These are phyloP conservation scores for Melanocharis versteri DNA, from an alignment of 2,113 vertebrate species.

Conservation along the genomic window DNA sequence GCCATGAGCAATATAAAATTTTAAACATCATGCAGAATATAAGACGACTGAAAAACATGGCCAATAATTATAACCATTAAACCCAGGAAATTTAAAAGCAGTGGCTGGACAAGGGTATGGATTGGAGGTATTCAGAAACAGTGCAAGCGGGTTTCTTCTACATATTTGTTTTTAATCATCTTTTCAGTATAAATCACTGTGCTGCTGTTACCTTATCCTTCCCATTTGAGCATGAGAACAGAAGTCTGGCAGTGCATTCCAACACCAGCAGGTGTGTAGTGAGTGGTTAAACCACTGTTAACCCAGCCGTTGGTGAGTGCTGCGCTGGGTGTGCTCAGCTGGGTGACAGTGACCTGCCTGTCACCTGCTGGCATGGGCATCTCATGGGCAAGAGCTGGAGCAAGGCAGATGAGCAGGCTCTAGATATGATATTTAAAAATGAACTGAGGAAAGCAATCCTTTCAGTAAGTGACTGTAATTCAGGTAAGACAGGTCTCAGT, in stretches of 20 bases:
- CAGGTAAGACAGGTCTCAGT: background rate
- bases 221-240: background rate
- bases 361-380: background rate
- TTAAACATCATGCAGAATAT: background rate
- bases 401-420: background rate
- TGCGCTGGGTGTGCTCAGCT: background rate
- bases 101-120: background rate
- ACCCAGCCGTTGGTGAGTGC: background rate
- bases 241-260: background rate
- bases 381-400: background rate
- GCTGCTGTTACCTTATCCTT: background rate
- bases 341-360: background rate
- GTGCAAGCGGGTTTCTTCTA: background rate
- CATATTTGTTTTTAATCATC: background rate
- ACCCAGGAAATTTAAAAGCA: background rate
- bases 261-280: background rate
- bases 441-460: background rate
- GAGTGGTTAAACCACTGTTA: background rate
- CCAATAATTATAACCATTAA: background rate
- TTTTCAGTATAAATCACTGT: background rate
- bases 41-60: background rate
- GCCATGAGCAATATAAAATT: background rate
- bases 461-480: background rate
- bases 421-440: background rate
- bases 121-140: background rate